Conservation (phyloP, 2,888 invertebrate genomes). For the Abscondita cerata region DNA sequence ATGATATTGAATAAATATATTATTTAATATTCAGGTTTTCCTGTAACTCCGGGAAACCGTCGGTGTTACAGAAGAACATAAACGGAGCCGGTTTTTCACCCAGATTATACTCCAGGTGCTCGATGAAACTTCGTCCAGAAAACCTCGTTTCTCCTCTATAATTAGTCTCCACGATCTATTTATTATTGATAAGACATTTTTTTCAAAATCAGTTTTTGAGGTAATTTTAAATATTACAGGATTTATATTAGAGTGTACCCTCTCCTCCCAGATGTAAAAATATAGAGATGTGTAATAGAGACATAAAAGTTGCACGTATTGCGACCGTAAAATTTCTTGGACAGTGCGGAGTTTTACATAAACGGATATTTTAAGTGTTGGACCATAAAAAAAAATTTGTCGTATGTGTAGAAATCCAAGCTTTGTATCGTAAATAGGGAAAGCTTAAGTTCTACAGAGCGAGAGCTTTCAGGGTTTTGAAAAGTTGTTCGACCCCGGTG, state of each 20-base stretch:
- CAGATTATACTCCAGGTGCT: conserved; percentile 41
- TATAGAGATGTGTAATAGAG: conserved; percentile 22
- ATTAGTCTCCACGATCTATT: conserved; percentile 17
- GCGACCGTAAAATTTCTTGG: conserved; percentile 18
- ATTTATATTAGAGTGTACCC: too few species aligned
- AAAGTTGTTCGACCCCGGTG: conserved; percentile 28
- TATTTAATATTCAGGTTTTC: conserved; percentile 35
- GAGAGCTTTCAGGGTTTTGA: conserved; percentile 27
- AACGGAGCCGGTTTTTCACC: conserved; percentile 37
- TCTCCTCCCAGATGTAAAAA: too few species aligned
- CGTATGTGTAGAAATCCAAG: conserved; percentile 31
- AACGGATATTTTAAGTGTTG: conserved; percentile 19
- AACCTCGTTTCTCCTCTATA: conserved; percentile 18
- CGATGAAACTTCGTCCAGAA: conserved; percentile 31
- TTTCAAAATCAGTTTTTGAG: too few species aligned
- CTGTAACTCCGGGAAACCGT: conserved; percentile 38
- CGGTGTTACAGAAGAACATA: conserved; percentile 39
- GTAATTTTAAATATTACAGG: too few species aligned
- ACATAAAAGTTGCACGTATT: conserved; percentile 24
- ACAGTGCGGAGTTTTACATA: conserved; percentile 18
- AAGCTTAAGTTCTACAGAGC: conserved; percentile 27
- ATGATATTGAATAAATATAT: conserved; percentile 13
- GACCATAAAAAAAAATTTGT: conserved; percentile 22
- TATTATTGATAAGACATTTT: background rate
- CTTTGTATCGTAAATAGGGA: conserved; percentile 29